These are phyloP conservation scores for Ploceus nigricollis DNA, from an alignment of 2,113 vertebrate genomes.

Conservation along the genomic window DNA sequence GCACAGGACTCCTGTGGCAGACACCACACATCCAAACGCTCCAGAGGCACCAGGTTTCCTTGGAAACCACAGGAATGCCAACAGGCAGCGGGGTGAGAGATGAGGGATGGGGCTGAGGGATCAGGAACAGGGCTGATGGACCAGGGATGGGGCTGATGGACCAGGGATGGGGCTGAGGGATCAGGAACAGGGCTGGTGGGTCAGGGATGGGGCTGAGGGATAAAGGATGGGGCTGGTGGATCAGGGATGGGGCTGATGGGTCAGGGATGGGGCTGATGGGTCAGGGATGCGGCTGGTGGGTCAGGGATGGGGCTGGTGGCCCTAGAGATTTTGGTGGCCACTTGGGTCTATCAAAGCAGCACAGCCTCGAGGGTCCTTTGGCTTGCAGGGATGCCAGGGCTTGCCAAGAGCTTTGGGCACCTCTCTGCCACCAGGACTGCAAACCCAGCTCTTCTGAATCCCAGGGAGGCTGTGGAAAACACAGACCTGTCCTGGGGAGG, in stretches of 20 bases:
- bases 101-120: not conserved
- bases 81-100: not conserved
- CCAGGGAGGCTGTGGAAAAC: not conserved
- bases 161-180: rapidly evolving
- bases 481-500: not conserved
- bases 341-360: not conserved
- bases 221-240: not conserved
- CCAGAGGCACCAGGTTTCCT: not conserved
- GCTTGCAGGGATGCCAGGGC: not conserved
- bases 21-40: not conserved
- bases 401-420: not conserved
- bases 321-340: not conserved
- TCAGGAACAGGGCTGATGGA: rapidly evolving
- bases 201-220: rapidly evolving
- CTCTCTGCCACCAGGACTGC: not conserved
- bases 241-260: rapidly evolving
- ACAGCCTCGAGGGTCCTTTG: not conserved
- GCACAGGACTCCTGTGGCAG: not conserved
- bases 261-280: rapidly evolving
- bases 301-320: not conserved
- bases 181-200: rapidly evolving
- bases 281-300: rapidly evolving
- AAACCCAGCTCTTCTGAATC: not conserved
- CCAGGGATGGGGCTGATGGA: rapidly evolving
- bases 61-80: constrained; percentile 33